Base-by-base conservation (phyloP, 2,888 invertebrate species). In the Drosophila pegasa region DNA sequence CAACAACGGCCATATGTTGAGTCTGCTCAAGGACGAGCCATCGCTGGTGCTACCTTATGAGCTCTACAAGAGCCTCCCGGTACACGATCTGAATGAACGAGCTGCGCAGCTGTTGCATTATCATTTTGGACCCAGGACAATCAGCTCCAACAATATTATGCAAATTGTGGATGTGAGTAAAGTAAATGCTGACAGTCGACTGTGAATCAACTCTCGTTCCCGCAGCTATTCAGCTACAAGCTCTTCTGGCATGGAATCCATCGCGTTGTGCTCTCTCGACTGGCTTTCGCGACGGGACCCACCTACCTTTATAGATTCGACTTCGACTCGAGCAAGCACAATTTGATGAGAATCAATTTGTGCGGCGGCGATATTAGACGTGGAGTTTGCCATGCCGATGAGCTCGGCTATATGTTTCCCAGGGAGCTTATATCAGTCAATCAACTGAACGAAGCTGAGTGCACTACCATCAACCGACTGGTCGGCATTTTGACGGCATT, bases 311-410 rank as follows among this genome's bases (percentile, higher is more conserved):
- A 91, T 50, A 89, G 92, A 9, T 92, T 92, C 51, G 91, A 90
- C 51, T 90, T 91, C 27, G 92, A 92, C 65, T 92, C 92, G 3
- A 86, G 89, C 10, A 76, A 83, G 25, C 89, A 90, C 16, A 92
- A 92, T 71, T 71, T 88, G 33, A 78, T 89, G 60, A 85, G 91
- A 0, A 81, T 75, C 10, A 64, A 70, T 1, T 76, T 83, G n/a
- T 90, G 90, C 58, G 92, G 91, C 0, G 47, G 74, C 7, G 87
- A 88, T 16, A 78, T 88, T 7, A 76, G 78, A 9, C 75, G 81
- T 3, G 92, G 92, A 0, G 90, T 89, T 3, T 89, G 90, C 5
- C 92, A 92, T 76, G 92, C 85, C 20, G 92, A 92, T 75, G 92
- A 92, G 57, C 41, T 92, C 37, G 86, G 87, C 1, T 92, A 92